Conservation (phyloP, 1,140 invertebrate genomes). For the Acromyrmex charruanus region DNA sequence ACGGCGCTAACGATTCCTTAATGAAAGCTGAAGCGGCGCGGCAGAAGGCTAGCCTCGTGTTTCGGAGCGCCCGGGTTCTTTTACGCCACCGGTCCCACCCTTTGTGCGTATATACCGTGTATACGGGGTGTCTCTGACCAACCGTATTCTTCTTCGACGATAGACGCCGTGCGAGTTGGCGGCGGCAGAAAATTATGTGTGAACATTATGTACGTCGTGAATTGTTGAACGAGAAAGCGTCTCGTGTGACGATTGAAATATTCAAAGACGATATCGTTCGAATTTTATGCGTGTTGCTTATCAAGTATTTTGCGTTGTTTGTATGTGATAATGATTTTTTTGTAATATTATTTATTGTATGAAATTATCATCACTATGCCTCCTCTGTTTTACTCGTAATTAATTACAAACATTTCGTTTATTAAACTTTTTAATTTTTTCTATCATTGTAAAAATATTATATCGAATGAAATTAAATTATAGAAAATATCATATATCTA, state of each 20-base stretch:
- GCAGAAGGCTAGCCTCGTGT: conserved; percentile 72
- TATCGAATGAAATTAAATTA: conserved; percentile 12
- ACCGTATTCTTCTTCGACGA: conserved; percentile 33
- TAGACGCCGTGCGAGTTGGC: conserved; percentile 17
- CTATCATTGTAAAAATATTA: neutral
- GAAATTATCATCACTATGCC: neutral
- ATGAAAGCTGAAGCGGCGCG: conserved; percentile 78
- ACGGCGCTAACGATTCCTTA: conserved; percentile 82
- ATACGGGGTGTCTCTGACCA: conserved; percentile 68
- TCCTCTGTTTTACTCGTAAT: neutral
- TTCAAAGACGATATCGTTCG: neutral
- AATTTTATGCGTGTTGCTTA: conserved; percentile 16
- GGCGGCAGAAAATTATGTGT: neutral
- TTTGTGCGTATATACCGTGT: conserved; percentile 59
- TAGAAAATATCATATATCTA: neutral
- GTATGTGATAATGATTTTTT: neutral
- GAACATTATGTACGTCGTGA: neutral
- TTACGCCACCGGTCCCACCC: conserved; percentile 68
- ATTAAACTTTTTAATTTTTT: neutral
- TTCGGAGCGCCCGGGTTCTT: conserved; percentile 74
- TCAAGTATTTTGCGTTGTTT: neutral
- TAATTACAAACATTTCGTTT: neutral
- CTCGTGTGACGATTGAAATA: neutral
- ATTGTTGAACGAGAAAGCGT: neutral
- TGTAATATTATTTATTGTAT: neutral